Conservation (phyloP, 2,888 invertebrate genomes). For the Drosophila niveifrons region DNA sequence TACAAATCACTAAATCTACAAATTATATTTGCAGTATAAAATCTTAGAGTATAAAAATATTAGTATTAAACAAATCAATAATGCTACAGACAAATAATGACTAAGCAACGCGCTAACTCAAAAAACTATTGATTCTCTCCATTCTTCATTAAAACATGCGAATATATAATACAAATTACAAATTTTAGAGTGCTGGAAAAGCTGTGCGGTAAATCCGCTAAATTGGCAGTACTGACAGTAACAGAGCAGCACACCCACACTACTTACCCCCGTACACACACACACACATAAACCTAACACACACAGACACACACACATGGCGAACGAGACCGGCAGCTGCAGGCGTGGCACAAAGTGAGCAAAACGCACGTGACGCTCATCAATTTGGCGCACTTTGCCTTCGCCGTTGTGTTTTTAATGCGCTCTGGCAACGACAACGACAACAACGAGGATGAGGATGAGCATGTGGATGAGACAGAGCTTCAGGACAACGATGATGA, state of each 20-base stretch:
- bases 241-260: neutral
- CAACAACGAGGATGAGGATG: neutral
- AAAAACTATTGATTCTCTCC: no score
- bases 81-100: no score
- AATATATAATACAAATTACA: no score
- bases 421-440: conserved; percentile 54
- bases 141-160: no score
- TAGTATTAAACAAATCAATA: no score
- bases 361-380: conserved; percentile 83
- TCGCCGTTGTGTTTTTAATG: conserved; percentile 73
- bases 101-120: no score
- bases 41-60: no score
- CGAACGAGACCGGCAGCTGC: conserved; percentile 56
- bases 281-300: neutral
- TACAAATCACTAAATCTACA: no score
- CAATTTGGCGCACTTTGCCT: conserved; percentile 82
- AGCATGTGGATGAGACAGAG: conserved; percentile 19
- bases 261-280: neutral
- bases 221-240: conserved; percentile 5
- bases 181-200: neutral
- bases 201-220: neutral
- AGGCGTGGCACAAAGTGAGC: conserved; percentile 66
- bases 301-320: conserved; percentile 18
- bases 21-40: no score
- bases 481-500: conserved; percentile 20